phyloP scores from a whole-genome alignment of 2,113 vertebrate genomes.

The Aptenodytes patagonicus region DNA sequence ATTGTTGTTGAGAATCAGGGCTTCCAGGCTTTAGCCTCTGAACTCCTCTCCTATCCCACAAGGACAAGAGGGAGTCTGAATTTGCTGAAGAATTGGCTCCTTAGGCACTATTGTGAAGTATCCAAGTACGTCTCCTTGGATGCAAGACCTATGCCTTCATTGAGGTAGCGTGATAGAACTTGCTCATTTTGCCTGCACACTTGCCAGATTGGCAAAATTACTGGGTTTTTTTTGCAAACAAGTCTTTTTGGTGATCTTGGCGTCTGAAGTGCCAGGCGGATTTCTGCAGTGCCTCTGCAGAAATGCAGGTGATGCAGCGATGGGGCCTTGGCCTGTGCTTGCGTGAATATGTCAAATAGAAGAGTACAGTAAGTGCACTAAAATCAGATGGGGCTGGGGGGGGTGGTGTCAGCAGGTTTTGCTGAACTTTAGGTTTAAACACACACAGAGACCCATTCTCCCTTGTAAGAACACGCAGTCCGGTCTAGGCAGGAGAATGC shows the following conservation, averaged over 20 bases:
- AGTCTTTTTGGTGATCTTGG: neutral
- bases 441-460: rapidly evolving
- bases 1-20: neutral
- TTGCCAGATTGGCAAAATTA: neutral
- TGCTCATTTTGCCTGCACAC: rapidly evolving
- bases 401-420: neutral
- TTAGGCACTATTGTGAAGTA: rapidly evolving
- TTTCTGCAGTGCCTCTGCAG: neutral
- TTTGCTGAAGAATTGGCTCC: neutral
- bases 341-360: rapidly evolving
- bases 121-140: neutral
- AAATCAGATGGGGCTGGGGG: neutral
- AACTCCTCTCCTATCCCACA: neutral
- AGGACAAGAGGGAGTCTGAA: neutral
- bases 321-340: rapidly evolving
- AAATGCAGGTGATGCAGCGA: neutral
- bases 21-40: neutral
- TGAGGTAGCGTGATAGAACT: rapidly evolving
- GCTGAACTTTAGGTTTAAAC: too few species aligned
- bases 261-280: rapidly evolving
- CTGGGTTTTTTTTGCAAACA: neutral
- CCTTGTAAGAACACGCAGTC: rapidly evolving
- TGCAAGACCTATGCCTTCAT: rapidly evolving
- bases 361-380: rapidly evolving
- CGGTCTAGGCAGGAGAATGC: too few species aligned